Evolutionary conservation across 1,140 invertebrate species (phyloP).

Genomic region (Asobara japonica): DNA sequence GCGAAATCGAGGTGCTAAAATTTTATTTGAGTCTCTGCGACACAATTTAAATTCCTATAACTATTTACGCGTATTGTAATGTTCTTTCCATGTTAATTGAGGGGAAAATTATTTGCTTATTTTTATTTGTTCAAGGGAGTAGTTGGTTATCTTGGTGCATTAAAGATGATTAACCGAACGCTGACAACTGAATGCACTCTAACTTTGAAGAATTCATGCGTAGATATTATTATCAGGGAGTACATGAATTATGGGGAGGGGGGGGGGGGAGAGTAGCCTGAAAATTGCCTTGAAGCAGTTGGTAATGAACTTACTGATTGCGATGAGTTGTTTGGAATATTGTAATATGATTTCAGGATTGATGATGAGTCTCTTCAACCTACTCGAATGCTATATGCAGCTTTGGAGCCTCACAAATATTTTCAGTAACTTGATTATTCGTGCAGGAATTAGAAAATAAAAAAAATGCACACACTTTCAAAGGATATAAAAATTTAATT

Average conservation of each 20-base stretch:
- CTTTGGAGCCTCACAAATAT: not conserved
- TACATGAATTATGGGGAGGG: not conserved
- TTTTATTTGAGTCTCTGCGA: not conserved
- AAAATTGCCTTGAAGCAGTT: not conserved
- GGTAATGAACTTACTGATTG: not conserved
- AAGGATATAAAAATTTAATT: constrained; percentile 6
- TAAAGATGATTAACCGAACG: not conserved
- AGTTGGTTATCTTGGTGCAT: not conserved
- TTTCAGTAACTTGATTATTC: not conserved
- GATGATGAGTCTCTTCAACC: not conserved
- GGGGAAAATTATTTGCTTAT: not conserved
- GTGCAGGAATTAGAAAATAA: not conserved
- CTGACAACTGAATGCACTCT: not conserved
- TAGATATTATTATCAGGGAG: not conserved
- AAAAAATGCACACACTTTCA: not conserved
- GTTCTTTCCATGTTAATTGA: not conserved
- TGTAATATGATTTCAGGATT: not conserved
- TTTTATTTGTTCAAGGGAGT: not conserved
- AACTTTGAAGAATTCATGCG: not conserved
- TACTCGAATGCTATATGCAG: not conserved
- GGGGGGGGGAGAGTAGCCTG: not conserved
- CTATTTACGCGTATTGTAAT: not conserved
- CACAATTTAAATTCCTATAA: not conserved
- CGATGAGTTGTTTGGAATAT: not conserved
- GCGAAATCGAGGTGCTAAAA: not conserved